These are phyloP conservation scores for Corythornis vintsioides DNA, from an alignment of 2,113 vertebrate species.

Conservation along the genomic window DNA sequence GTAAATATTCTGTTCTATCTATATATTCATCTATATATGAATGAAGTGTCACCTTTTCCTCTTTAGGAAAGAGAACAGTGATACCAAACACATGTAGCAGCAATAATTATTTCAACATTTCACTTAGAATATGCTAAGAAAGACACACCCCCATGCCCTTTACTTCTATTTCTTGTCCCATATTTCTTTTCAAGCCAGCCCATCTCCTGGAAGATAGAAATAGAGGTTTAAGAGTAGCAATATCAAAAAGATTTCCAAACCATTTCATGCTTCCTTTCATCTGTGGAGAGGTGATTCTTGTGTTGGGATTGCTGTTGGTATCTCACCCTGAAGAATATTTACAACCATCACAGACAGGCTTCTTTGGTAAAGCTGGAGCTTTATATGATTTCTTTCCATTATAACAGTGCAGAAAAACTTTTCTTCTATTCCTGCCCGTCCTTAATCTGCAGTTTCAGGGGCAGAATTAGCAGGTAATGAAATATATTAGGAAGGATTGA, in stretches of 20 bases:
- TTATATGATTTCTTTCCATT: not conserved
- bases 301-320: not conserved
- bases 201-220: not conserved
- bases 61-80: not conserved
- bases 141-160: not conserved
- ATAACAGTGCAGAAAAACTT: not conserved
- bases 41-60: not conserved
- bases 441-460: not conserved
- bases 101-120: not conserved
- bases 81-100: not conserved
- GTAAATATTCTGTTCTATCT: not conserved
- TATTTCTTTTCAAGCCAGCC: not conserved
- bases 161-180: not conserved
- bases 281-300: not conserved
- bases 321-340: not conserved
- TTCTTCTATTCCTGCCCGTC: not conserved
- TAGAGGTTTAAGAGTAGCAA: not conserved
- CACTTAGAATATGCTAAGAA: not conserved
- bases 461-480: not conserved
- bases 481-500: conserved; percentile 12
- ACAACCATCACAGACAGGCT: not conserved
- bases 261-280: not conserved
- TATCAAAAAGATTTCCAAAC: not conserved
- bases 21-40: not conserved
- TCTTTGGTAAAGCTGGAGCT: not conserved